Conservation (phyloP, 2,113 vertebrate genomes). For the Echinops telfairi region DNA sequence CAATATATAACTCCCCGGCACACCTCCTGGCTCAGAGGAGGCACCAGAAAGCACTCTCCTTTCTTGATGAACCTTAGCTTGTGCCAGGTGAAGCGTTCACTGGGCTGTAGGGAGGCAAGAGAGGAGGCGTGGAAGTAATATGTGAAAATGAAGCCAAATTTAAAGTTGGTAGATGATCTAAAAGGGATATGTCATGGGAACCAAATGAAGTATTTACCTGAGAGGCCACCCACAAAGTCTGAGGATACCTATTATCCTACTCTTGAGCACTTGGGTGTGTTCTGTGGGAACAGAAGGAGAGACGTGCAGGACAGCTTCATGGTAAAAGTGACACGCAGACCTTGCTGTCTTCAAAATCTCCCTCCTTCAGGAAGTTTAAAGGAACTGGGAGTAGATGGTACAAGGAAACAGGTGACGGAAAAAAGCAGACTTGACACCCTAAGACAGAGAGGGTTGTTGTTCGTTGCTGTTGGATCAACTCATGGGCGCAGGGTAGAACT, state of each 20-base stretch:
- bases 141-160: background rate
- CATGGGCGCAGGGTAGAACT: background rate
- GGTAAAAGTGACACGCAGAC: background rate
- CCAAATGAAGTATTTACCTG: slow-evolving; percentile 31
- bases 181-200: slow-evolving; percentile 54
- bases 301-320: background rate
- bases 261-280: background rate
- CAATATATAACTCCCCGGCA: background rate
- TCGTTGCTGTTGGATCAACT: background rate
- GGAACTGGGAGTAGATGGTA: background rate
- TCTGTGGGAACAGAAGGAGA: background rate
- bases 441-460: background rate
- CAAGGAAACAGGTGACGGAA: background rate
- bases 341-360: background rate
- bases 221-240: background rate
- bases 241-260: background rate
- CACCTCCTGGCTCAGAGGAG: background rate
- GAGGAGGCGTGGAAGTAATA: background rate
- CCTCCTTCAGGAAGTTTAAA: slow-evolving; percentile 3
- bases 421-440: background rate
- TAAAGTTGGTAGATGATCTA: slow-evolving; percentile 12
- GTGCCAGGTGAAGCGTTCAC: background rate
- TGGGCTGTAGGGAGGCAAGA: background rate
- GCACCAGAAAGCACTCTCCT: background rate
- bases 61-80: background rate